phyloP scores from a whole-genome alignment of 2,797 vertebrate genomes.

The Fringilla coelebs region DNA sequence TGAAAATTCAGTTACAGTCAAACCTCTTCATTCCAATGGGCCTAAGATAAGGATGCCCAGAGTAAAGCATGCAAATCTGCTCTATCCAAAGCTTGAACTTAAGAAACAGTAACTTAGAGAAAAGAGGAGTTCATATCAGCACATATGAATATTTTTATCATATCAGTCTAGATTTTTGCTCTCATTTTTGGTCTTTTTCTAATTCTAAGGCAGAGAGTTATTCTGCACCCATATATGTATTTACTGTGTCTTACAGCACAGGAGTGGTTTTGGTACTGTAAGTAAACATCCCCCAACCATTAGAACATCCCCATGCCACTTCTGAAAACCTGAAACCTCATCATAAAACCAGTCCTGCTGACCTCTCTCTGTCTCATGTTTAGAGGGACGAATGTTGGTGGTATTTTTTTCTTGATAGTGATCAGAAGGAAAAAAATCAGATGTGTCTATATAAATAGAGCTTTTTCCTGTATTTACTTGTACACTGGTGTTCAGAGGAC shows the following conservation, averaged over 20 bases:
- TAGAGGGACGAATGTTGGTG: background rate
- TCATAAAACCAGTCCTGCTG: background rate
- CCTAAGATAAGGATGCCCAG: constrained; percentile 2
- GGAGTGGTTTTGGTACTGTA: background rate
- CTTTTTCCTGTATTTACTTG: background rate
- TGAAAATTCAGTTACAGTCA: constrained; percentile 5
- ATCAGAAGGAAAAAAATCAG: background rate
- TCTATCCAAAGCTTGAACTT: background rate
- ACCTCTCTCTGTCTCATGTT: background rate
- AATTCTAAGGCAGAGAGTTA: background rate
- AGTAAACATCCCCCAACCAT: background rate
- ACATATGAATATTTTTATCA: background rate
- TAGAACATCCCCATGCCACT: background rate
- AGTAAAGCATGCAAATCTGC: constrained; percentile 8
- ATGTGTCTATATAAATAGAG: background rate
- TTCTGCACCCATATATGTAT: background rate
- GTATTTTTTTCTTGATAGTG: background rate
- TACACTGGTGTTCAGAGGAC: background rate
- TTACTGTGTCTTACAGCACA: background rate
- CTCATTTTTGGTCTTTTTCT: background rate
- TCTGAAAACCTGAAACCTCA: background rate
- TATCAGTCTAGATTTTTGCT: background rate
- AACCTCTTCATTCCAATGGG: background rate
- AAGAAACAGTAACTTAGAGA: background rate
- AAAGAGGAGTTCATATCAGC: background rate